Evolutionary conservation across 2,888 invertebrate species (phyloP), one percentile per base, ranked within the genome.

Genomic region (Cerastoderma edule): DNA sequence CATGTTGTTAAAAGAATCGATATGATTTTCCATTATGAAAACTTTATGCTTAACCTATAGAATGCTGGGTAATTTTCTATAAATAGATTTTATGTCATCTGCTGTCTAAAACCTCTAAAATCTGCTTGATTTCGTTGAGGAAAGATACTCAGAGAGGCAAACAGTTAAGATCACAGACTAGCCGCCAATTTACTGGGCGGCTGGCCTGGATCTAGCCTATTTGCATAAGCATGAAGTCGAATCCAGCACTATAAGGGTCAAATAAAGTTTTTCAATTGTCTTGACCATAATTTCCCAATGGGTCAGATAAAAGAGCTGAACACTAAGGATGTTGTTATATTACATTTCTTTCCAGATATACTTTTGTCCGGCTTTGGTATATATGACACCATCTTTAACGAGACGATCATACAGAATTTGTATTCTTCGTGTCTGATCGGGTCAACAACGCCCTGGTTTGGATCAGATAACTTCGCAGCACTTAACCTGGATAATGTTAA

Each of bases 281-380:
- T n/a, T n/a, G n/a, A n/a, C n/a, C n/a, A n/a, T n/a, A n/a, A n/a
- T n/a, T n/a, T n/a, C n/a, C n/a, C n/a, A n/a, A n/a, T n/a, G n/a
- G n/a, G n/a, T n/a, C n/a, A n/a, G n/a, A n/a, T n/a, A n/a, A n/a
- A n/a, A n/a, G n/a, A n/a, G n/a, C n/a, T n/a, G n/a, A n/a, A n/a
- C n/a, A n/a, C n/a, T n/a, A n/a, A n/a, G n/a, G n/a, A n/a, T n/a
- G n/a, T n/a, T n/a, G n/a, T n/a, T n/a, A n/a, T n/a, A n/a, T n/a
- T n/a, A n/a, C n/a, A n/a, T n/a, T n/a, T n/a, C n/a, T n/a, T 57
- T 57, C 33, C 33, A 57, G 57, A 57, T 33, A 57, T 57, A 57
- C 57, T 13, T 30, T 3, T 57, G 0, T 57, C 57, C 3, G 57
- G 57, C 1, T 57, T 57, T 19, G 57, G 57, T 6, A n/a, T 32